A percentile compares a stretch with the other conserved stretches of the same genome.
Evolutionary conservation across 2,888 invertebrate genomes (phyloP).

Genomic region (Rotaria macrura): DNA sequence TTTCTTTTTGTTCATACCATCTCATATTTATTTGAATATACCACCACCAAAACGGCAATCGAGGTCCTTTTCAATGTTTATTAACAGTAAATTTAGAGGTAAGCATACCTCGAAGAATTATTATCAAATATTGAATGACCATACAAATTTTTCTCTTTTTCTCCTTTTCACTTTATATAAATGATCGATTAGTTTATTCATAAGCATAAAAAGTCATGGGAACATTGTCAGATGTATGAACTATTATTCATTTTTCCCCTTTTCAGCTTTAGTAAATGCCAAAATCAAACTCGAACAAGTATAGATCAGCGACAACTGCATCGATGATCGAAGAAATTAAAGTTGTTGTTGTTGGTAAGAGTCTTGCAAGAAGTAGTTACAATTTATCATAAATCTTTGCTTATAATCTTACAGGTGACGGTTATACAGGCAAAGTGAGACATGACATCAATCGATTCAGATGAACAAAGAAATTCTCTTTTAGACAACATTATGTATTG

Average conservation of each 20-base stretch:
- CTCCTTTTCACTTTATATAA: background rate
- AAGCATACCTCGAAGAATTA: background rate
- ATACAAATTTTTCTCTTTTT: background rate
- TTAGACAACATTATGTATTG: conserved; percentile 17
- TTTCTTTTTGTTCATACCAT: background rate
- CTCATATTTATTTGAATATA: background rate
- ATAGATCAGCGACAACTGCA: background rate
- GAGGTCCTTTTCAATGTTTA: background rate
- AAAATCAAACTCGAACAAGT: background rate
- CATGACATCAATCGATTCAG: background rate
- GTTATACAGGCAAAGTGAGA: background rate
- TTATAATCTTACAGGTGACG: background rate
- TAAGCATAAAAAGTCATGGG: background rate
- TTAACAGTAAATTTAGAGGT: background rate
- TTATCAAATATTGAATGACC: background rate
- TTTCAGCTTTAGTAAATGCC: background rate
- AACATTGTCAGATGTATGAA: background rate
- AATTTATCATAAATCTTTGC: background rate
- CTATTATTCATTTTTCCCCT: background rate
- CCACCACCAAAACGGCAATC: background rate
- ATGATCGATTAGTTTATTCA: background rate
- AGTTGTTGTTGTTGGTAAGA: conserved; percentile 13
- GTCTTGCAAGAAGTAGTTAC: background rate
- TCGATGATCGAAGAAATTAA: background rate
- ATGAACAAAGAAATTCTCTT: background rate